Base-by-base conservation (phyloP, 1,140 invertebrate species). In the Anoplolepis gracilipes region DNA sequence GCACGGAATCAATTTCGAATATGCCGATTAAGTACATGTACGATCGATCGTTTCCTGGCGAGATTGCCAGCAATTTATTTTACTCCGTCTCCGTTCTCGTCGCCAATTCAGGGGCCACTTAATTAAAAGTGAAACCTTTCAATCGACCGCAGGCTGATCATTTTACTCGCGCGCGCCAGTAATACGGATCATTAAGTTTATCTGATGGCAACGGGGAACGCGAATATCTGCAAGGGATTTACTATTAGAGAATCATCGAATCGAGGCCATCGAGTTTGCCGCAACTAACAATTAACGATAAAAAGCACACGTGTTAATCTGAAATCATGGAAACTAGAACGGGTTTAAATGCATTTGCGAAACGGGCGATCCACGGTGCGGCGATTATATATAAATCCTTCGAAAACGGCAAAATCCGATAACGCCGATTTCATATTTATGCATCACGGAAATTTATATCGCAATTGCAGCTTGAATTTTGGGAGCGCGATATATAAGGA, bases 311-410 rank as follows among this genome's bases (percentile, higher is more conserved):
- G 73, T 77, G 76, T 19, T 79, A 81, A 87, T 90, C 85, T 39
- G 36, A 72, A 61, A 85, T 85, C 82, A 86, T 86, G 90, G 62
- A 85, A 91, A 91, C 55, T 70, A 65, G 82, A 79, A 55, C 87
- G 16, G n/a, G 87, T 59, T 87, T 61, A 70, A 85, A 77, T 85
- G 75, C 55, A 67, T 77, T 79, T 61, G 75, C 16, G 19, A 49
- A 49, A 49, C 88, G 30, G 10, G 39, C 36, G 65, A 13, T 36
- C 65, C 33, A 39, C 11, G 49, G 78, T 85, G 73, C 86, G 85
- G 79, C 67, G 64, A 87, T 92, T 86, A 87, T 90, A 92, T 86
- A 87, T 90, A 92, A 92, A 92, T 91, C 87, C 88, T 25, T 82
- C 33, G n/a, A 55, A n/a, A n/a, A 86, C 59, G 53, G 76, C 85